Evolutionary conservation across 2,888 invertebrate species (phyloP).

Genomic region (Standfussiana lucernea): DNA sequence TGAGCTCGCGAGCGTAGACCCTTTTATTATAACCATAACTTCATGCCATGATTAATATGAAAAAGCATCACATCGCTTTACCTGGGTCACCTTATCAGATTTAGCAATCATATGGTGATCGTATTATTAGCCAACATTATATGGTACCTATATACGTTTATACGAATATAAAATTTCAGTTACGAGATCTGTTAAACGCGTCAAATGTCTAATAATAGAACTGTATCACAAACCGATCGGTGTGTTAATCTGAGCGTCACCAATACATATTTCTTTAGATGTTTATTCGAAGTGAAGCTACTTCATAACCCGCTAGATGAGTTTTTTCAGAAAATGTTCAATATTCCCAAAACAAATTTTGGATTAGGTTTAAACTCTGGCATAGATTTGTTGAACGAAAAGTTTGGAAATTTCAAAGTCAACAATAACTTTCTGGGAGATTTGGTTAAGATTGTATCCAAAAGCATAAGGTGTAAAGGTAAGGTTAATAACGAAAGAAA

Average conservation of each 20-base stretch:
- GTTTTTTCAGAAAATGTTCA: slow-evolving; percentile 8
- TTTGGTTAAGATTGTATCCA: not conserved
- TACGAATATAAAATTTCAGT: slow-evolving; percentile 31
- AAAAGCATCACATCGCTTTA: not conserved
- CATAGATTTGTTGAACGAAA: not conserved
- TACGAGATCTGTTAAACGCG: slow-evolving; percentile 45
- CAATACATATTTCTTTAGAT: slow-evolving; percentile 44
- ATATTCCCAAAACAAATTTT: slow-evolving; percentile 10
- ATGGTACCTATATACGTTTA: slow-evolving; percentile 8
- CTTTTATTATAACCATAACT: not conserved
- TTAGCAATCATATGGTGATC: not conserved
- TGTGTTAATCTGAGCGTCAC: slow-evolving; percentile 49
- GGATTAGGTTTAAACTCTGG: slow-evolving; percentile 13
- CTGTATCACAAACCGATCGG: slow-evolving; percentile 43
- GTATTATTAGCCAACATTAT: slow-evolving; percentile 2
- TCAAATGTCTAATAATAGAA: slow-evolving; percentile 54
- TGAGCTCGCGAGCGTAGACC: no score
- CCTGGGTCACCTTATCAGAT: not conserved
- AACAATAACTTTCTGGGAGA: slow-evolving; percentile 1
- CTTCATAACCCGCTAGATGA: no score
- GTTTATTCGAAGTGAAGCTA: slow-evolving; percentile 23
- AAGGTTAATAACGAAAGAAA: not conserved
- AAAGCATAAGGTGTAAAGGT: slow-evolving; percentile 1
- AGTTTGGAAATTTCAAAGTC: slow-evolving; percentile 2
- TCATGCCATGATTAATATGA: not conserved